Evolutionary conservation across 1,140 invertebrate genomes (phyloP), one percentile per base, ranked within the genome.

Genomic region (Yoshiicerus persimilis): DNA sequence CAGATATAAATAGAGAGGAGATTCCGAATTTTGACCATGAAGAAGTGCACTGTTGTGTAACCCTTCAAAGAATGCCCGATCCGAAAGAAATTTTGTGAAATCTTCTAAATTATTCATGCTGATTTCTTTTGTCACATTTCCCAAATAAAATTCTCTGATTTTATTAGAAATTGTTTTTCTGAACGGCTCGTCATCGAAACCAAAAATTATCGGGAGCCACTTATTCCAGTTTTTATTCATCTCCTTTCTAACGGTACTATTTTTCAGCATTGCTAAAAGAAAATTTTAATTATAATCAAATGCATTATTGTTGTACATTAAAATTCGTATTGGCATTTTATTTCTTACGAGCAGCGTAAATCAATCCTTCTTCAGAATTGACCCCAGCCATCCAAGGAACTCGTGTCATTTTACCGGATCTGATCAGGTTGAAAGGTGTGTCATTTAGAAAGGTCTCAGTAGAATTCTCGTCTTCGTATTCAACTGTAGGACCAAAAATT

Each of bases 371-470:
- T 36, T 85, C 64, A 20, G 8, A 20, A 47, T 88, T 83, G 16
- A 66, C 90, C 4, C 96, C 96, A n/a, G 94, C 94, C 89, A 96
- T 94, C 93, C 95, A 94, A 0, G 95, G 95, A 13, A 96, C 87
- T 2, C 11, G 30, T 1, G 3, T 8, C 30, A 87, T 36, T 25
- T 75, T 38, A 13, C 86, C 86, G 16, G 34, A 13, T 77, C 38
- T 30, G 25, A 75, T 62, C 13, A 75, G 25, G 11, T 25, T 36
- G 23, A 39, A 11, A 41, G 86, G 86, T 27, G 64, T 38, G 3
- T 87, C 70, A 16, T 39, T 13, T 30, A 87, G 47, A 87, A 87
- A 87, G 4, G 30, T 27, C 11, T 56, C n/a, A 8, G 34, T n/a
- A 39, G 9, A 20, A 23, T 36, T 20, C 10, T 34, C 32, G 1